Base-by-base conservation (phyloP, 92 coral and sea anemone genomes). In the Pocillopora meandrina region DNA sequence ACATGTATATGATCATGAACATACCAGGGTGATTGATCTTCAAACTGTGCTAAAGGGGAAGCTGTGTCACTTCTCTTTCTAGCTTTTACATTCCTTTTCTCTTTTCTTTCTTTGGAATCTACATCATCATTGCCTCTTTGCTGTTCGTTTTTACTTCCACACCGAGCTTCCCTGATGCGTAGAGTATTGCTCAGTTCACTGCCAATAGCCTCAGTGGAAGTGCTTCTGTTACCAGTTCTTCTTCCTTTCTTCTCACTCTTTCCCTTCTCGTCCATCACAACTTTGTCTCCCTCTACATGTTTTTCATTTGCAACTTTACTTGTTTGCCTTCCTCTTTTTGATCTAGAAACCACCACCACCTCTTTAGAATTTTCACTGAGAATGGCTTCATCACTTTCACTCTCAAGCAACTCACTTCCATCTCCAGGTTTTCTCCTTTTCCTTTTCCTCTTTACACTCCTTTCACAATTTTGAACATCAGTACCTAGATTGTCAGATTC, bases 311-410 rank as follows among this genome's bases (percentile, higher is more conserved):
- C 60, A 58, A 19, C 78, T 57, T 58, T 59, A 2, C 23, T 3
- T n/a, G 59, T 81, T 81, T 47, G 61, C 14, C 23, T 61, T 12
- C 64, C 59, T 35, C 70, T 81, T 66, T 71, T 81, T 1, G 70
- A n/a, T 71, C 33, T 71, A 47, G 69, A 71, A 14, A 71, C 68
- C 34, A 35, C 59, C 0, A 10, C 69, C 20, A 69, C 35, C 10
- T 64, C 62, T 59, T 59, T 16, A 5, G 33, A 34, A 35, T 70
- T 70, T 34, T 59, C 70, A 68, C 17, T 58, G 2, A 20, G 23
- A 71, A 69, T 56, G 15, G 68, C 70, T 56, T 81, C 67, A 71
- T 20, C 85, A 23, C 76, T 69, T 34, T 5, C 13, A 58, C 71
- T 15, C 34, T 81, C 20, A 70, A 18, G 21, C 55, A 35, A 18